phyloP scores from a whole-genome alignment of 2,113 vertebrate genomes.

The Lamprologus callipterus region DNA sequence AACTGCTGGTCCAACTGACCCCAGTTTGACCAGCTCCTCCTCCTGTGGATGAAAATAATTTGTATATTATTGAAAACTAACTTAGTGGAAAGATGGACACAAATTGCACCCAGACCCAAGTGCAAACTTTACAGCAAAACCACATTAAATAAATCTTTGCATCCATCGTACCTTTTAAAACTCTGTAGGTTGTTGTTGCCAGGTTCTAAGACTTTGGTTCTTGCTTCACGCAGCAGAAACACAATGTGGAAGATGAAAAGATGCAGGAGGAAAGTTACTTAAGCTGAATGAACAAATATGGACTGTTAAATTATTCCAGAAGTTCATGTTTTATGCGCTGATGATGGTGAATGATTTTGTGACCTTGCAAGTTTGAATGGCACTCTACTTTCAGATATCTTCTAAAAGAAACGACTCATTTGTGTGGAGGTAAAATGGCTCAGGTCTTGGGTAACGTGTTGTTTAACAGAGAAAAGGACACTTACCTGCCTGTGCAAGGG shows the following conservation, averaged over 20 bases:
- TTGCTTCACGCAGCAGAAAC: not conserved
- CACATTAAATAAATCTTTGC: not conserved
- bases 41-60: not conserved
- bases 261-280: not conserved
- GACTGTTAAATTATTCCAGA: not conserved
- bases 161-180: not conserved
- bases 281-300: not conserved
- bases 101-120: not conserved
- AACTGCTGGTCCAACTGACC: not conserved
- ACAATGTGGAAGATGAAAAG: not conserved
- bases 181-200: not conserved
- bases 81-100: not conserved
- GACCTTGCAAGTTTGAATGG: not conserved
- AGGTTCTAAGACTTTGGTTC: not conserved
- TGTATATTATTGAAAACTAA: not conserved
- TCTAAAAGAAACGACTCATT: not conserved
- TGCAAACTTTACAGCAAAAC: not conserved
- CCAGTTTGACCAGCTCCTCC: not conserved
- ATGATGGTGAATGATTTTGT: not conserved
- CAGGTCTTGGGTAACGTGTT: not conserved
- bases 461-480: not conserved
- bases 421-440: not conserved
- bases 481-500: not conserved
- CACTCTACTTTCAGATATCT: not conserved
- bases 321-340: not conserved